Conservation (phyloP, 2,797 vertebrate genomes). For the Platalea minor region DNA sequence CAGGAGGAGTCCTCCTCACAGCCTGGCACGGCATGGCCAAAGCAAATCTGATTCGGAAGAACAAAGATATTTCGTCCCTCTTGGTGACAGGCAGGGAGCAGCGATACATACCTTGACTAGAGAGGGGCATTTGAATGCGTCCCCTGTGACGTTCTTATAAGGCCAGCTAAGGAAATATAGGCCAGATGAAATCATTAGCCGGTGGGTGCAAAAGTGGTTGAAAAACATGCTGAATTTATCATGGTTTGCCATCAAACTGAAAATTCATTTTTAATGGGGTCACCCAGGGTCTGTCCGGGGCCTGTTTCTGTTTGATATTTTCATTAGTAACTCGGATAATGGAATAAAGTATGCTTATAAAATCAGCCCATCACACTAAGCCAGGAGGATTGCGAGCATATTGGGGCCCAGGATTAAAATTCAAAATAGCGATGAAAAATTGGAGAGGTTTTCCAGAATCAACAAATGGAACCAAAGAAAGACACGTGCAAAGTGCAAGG, state of each 20-base stretch:
- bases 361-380: not conserved
- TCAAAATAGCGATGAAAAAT: conserved; percentile 32
- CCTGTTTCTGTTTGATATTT: conserved; percentile 45
- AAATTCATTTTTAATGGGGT: conserved; percentile 29
- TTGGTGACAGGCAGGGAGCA: not conserved
- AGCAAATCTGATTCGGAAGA: not conserved
- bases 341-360: conserved; percentile 39
- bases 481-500: not conserved
- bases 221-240: conserved; percentile 7
- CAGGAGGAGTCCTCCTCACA: not conserved
- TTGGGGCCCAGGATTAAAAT: conserved; percentile 45
- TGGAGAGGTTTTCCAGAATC: conserved; percentile 20
- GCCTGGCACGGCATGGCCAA: not conserved
- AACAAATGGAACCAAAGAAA: conserved; percentile 44
- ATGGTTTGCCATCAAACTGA: not conserved
- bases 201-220: not conserved
- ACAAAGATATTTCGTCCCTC: not conserved
- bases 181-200: not conserved
- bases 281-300: not conserved
- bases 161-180: not conserved
- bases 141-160: not conserved
- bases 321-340: conserved; percentile 20
- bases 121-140: not conserved
- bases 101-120: not conserved
- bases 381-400: conserved; percentile 36